phyloP scores from a whole-genome alignment of 1,140 invertebrate genomes.

The Cyrtorhinus lividipennis region DNA sequence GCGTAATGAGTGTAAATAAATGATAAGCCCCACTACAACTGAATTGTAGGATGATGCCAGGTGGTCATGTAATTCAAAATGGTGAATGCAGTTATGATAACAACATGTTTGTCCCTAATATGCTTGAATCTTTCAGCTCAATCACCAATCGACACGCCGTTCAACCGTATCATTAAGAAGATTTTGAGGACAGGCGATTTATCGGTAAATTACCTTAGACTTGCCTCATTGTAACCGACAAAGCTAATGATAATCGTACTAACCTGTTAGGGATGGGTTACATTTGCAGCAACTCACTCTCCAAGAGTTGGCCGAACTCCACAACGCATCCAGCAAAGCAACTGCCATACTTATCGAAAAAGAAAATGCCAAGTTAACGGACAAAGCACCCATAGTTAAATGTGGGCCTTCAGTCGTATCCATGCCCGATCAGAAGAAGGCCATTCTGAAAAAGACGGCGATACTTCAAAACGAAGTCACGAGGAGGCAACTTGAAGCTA shows the following conservation, averaged over 20 bases:
- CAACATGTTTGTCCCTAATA: no score
- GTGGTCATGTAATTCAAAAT: no score
- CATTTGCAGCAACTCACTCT: constrained; percentile 4
- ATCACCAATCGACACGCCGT: not conserved
- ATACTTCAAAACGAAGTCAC: constrained; percentile 13
- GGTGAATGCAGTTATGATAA: no score
- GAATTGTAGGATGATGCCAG: no score
- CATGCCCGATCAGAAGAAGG: constrained; percentile 8
- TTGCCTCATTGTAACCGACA: no score
- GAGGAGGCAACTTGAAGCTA: constrained; percentile 14
- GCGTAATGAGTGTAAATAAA: no score
- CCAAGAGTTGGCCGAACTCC: constrained; percentile 13
- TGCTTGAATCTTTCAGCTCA: not conserved
- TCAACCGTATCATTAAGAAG: not conserved
- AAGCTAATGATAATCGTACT: no score
- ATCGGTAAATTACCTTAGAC: not conserved
- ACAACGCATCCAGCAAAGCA: not conserved
- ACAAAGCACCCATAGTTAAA: constrained; percentile 4
- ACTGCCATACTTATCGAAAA: not conserved
- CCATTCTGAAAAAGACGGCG: constrained; percentile 10
- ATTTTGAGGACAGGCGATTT: not conserved
- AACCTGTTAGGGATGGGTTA: no score
- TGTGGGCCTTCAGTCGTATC: not conserved
- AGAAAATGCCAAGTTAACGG: constrained; percentile 4
- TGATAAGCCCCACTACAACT: no score